Evolutionary conservation across 2,113 vertebrate species (phyloP).

Genomic region (Chelonoidis abingdonii): DNA sequence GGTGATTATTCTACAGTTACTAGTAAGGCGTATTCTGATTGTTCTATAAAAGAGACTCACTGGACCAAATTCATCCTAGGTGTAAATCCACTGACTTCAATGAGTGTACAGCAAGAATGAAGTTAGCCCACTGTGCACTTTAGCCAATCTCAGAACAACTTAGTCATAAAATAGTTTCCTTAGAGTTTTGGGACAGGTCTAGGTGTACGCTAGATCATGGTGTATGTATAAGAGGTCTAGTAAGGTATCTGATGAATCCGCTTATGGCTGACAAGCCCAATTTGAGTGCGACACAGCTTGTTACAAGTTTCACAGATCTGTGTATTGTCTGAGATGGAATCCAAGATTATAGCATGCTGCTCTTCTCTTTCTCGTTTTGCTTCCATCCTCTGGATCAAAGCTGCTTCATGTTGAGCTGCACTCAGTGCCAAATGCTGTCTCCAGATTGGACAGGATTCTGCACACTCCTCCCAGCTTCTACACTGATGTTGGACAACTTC

Average conservation of each 20-base stretch:
- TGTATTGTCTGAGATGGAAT: not conserved
- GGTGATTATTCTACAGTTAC: conserved; percentile 35
- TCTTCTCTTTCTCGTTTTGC: not conserved
- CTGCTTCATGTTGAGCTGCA: not conserved
- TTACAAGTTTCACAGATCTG: not conserved
- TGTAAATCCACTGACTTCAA: conserved; percentile 28
- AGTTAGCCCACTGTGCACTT: not conserved
- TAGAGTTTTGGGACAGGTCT: not conserved
- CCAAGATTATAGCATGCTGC: not conserved
- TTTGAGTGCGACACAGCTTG: not conserved
- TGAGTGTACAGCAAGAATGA: not conserved
- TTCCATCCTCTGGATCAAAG: not conserved
- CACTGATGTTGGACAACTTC: not conserved
- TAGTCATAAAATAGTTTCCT: not conserved
- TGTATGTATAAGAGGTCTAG: not conserved
- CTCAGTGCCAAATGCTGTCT: not conserved
- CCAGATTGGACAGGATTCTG: not conserved
- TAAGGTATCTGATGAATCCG: not conserved
- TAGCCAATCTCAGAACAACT: conserved; percentile 17
- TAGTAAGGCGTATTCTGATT: conserved; percentile 60
- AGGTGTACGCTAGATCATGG: not conserved
- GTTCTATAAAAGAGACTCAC: conserved; percentile 24
- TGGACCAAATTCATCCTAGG: conserved; percentile 28
- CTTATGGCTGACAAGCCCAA: not conserved
- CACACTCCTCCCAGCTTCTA: not conserved